phyloP scores from a whole-genome alignment of 2,888 invertebrate species.

The Teleiodes luculella region DNA sequence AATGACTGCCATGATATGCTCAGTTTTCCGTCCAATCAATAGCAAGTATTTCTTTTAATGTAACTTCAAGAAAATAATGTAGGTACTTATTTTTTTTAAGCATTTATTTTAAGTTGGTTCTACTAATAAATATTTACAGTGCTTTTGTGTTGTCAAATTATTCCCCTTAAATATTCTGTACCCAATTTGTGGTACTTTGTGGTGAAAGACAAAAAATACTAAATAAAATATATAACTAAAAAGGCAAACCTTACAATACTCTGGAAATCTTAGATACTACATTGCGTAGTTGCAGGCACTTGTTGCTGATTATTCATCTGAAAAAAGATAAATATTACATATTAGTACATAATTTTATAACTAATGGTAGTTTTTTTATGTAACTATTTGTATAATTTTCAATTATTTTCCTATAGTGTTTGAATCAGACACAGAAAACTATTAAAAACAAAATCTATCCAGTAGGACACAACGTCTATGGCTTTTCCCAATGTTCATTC shows the following conservation, averaged over 20 bases:
- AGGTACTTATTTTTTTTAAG: constrained; percentile 45
- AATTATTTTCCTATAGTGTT: too few relatives aligned
- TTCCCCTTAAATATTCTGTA: not conserved
- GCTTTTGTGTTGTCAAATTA: constrained; percentile 26
- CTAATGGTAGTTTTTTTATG: too few relatives aligned
- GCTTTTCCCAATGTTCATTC: too few relatives aligned
- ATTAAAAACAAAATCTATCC: too few relatives aligned
- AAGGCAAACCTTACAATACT: constrained; percentile 4
- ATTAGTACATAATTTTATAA: too few relatives aligned
- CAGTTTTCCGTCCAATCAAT: constrained; percentile 43
- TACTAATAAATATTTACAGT: constrained; percentile 70
- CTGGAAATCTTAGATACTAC: not conserved
- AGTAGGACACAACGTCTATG: too few relatives aligned
- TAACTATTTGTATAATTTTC: too few relatives aligned
- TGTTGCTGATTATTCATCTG: constrained; percentile 6
- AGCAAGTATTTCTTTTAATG: constrained; percentile 21
- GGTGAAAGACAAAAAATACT: not conserved
- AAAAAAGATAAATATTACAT: not conserved
- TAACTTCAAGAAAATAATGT: constrained; percentile 27
- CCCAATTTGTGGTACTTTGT: too few relatives aligned
- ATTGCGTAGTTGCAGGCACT: not conserved
- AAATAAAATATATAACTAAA: constrained; percentile 11
- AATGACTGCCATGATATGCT: constrained; percentile 51
- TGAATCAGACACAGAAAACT: too few relatives aligned
- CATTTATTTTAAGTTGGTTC: constrained; percentile 58